Conservation (phyloP, 1,140 invertebrate species). For the Penaeus chinensis region DNA sequence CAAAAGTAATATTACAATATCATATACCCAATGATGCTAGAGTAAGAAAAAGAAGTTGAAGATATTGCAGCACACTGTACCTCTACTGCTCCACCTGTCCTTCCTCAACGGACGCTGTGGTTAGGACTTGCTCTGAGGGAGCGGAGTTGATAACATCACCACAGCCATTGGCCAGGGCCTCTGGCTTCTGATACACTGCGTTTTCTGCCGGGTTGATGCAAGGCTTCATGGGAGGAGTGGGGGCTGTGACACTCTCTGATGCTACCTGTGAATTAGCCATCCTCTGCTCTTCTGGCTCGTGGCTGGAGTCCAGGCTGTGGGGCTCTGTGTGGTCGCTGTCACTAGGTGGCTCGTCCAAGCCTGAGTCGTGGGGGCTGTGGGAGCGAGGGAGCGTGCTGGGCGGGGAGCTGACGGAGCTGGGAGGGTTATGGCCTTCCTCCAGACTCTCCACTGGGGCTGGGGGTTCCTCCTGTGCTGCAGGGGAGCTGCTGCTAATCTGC, state of each 20-base stretch:
- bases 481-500: not conserved
- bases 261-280: slow-evolving; percentile 11
- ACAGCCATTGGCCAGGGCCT: not conserved
- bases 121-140: too few species aligned
- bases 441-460: not conserved
- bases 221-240: too few species aligned
- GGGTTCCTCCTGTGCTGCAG: not conserved
- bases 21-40: too few species aligned
- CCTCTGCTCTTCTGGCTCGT: slow-evolving; percentile 36
- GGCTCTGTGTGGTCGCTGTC: slow-evolving; percentile 46
- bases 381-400: slow-evolving; percentile 53
- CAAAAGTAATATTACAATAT: too few species aligned
- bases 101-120: too few species aligned
- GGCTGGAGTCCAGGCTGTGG: slow-evolving; percentile 40
- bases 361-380: slow-evolving; percentile 59
- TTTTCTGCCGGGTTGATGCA: too few species aligned
- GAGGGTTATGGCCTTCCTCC: slow-evolving; percentile 42
- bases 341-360: slow-evolving; percentile 45
- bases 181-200: not conserved
- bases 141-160: not conserved
- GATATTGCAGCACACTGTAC: too few species aligned
- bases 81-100: too few species aligned
- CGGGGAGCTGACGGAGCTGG: slow-evolving; percentile 53
- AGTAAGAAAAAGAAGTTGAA: too few species aligned
- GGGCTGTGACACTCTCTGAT: not conserved